Conservation (phyloP, 2,888 invertebrate genomes). For the Hydraecia micacea region DNA sequence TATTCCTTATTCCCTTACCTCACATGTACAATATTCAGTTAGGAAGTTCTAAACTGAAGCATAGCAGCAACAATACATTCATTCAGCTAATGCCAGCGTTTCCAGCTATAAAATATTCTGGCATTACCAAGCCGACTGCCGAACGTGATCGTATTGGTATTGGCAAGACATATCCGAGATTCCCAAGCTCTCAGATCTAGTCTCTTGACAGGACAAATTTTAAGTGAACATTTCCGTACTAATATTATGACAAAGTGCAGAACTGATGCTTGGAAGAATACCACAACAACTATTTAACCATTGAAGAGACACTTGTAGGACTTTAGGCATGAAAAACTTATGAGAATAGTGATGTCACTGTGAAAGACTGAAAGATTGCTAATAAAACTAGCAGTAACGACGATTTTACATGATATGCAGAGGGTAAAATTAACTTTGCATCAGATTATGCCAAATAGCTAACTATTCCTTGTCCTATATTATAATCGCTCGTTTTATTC, state of each 20-base stretch:
- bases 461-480: constrained; percentile 1
- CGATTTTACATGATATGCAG: background rate
- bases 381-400: background rate
- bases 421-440: background rate
- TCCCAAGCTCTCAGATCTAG: background rate
- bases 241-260: constrained; percentile 3
- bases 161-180: background rate
- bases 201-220: background rate
- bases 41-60: background rate
- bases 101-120: background rate
- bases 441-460: background rate
- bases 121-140: background rate
- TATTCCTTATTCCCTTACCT: background rate
- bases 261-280: background rate
- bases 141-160: constrained; percentile 1
- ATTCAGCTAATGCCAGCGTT: background rate
- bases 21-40: too few species aligned
- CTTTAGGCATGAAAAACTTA: background rate
- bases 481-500: constrained; percentile 6
- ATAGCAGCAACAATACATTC: background rate
- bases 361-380: background rate
- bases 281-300: constrained; percentile 4
- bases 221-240: background rate
- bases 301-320: background rate
- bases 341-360: background rate